A percentile compares a stretch with the other conserved stretches of the same genome.
These are phyloP conservation scores for Brachyptera risi DNA, from an alignment of 2,888 invertebrate species.

Conservation along the genomic window DNA sequence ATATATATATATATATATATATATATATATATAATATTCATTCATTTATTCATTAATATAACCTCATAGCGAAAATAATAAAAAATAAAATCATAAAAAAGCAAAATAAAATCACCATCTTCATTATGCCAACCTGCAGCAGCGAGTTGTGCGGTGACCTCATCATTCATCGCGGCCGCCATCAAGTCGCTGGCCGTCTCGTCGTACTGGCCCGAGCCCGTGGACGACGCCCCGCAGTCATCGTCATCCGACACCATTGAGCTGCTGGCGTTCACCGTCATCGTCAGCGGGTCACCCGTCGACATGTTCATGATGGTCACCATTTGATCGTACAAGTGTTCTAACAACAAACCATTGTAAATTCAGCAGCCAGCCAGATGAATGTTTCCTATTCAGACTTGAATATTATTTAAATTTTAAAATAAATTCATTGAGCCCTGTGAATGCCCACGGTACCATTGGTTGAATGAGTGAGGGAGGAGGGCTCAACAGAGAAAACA, in stretches of 20 bases:
- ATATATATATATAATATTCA: too few relatives aligned
- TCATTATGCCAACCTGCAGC: slow-evolving; percentile 75
- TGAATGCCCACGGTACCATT: too few relatives aligned
- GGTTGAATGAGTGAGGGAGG: too few relatives aligned
- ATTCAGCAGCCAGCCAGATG: too few relatives aligned
- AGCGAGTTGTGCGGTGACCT: slow-evolving; percentile 92
- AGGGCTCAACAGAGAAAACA: too few relatives aligned
- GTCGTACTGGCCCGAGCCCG: slow-evolving; percentile 62
- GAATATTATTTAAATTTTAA: too few relatives aligned
- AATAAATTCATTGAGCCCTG: too few relatives aligned
- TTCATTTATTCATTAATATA: too few relatives aligned
- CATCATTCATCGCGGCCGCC: slow-evolving; percentile 82
- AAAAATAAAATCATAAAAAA: slow-evolving; percentile 33
- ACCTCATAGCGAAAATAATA: neutral
- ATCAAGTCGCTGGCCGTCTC: slow-evolving; percentile 81
- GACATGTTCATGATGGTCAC: slow-evolving; percentile 46
- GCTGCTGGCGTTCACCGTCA: slow-evolving; percentile 50
- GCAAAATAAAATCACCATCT: slow-evolving; percentile 46
- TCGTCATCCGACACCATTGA: slow-evolving; percentile 50
- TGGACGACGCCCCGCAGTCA: slow-evolving; percentile 77
- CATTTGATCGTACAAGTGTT: too few relatives aligned
- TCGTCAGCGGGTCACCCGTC: slow-evolving; percentile 60
- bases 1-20: too few relatives aligned
- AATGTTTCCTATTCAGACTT: too few relatives aligned
- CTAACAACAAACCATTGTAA: too few relatives aligned